Conservation (phyloP, 2,113 vertebrate genomes). For the Cinclus cinclus region DNA sequence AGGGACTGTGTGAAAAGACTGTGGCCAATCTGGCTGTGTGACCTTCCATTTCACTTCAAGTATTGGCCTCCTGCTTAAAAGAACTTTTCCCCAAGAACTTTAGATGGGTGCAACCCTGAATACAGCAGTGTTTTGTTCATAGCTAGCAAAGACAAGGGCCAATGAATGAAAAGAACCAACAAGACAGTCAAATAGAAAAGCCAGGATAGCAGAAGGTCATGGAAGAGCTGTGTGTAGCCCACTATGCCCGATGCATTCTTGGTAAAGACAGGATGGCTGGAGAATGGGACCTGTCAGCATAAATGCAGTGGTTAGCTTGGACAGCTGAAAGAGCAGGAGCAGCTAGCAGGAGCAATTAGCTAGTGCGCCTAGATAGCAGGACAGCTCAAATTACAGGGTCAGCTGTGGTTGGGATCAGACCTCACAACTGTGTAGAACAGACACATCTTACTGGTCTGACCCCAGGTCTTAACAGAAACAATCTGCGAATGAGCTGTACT, state of each 20-base stretch:
- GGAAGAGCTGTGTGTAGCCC: background rate
- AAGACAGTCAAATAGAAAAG: background rate
- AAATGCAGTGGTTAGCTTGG: background rate
- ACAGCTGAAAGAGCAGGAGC: background rate
- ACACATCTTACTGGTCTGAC: background rate
- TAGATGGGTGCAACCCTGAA: background rate
- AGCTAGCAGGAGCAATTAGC: background rate
- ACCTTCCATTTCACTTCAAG: background rate
- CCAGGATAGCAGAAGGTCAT: background rate
- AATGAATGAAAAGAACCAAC: background rate
- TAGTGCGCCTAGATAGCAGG: background rate
- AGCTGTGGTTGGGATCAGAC: background rate
- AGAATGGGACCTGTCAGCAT: fast-evolving
- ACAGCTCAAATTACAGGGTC: background rate
- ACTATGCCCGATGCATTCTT: background rate
- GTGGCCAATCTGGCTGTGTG: background rate
- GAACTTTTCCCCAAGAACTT: background rate
- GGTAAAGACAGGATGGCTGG: background rate
- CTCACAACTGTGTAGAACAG: background rate
- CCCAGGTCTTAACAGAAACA: background rate
- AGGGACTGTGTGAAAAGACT: background rate
- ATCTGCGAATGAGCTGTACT: background rate
- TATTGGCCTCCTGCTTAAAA: background rate
- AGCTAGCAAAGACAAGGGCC: background rate
- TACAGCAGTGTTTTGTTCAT: background rate